A percentile compares a stretch with the other conserved stretches of the same genome.
These are phyloP conservation scores for Urocynchramus pylzowi DNA, from an alignment of 2,113 vertebrate genomes.

Conservation along the genomic window DNA sequence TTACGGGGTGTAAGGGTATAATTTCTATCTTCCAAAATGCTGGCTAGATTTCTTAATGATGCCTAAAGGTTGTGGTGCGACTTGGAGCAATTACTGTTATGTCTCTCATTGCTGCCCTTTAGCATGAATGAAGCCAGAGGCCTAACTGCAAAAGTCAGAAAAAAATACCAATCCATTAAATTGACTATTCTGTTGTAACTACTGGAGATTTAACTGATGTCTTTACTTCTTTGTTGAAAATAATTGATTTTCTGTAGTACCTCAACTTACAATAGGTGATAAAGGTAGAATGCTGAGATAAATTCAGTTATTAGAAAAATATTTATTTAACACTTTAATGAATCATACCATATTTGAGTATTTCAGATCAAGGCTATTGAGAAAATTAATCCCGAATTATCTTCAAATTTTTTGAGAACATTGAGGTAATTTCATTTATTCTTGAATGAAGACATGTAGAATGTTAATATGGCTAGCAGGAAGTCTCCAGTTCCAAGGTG, in stretches of 20 bases:
- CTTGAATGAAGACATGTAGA: background rate
- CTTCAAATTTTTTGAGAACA: background rate
- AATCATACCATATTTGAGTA: background rate
- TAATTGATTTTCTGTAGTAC: background rate
- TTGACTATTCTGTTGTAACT: background rate
- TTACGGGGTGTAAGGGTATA: background rate
- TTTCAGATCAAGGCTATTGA: background rate
- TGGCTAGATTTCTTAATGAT: background rate
- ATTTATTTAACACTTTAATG: background rate
- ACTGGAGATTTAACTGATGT: background rate
- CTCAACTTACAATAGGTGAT: background rate
- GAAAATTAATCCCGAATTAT: background rate
- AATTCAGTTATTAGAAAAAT: background rate
- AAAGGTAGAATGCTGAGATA: background rate
- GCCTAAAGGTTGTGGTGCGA: slow-evolving; percentile 13
- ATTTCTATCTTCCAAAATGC: slow-evolving; percentile 6
- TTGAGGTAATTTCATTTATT: background rate
- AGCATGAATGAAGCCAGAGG: background rate
- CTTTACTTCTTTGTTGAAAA: background rate
- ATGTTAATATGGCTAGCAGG: background rate
- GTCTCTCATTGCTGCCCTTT: background rate
- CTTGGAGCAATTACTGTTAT: background rate
- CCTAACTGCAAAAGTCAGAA: background rate
- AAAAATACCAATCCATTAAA: background rate
- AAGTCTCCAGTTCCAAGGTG: background rate